Evolutionary conservation across 2,888 invertebrate genomes (phyloP).

Genomic region (Neoscelio sp.): DNA sequence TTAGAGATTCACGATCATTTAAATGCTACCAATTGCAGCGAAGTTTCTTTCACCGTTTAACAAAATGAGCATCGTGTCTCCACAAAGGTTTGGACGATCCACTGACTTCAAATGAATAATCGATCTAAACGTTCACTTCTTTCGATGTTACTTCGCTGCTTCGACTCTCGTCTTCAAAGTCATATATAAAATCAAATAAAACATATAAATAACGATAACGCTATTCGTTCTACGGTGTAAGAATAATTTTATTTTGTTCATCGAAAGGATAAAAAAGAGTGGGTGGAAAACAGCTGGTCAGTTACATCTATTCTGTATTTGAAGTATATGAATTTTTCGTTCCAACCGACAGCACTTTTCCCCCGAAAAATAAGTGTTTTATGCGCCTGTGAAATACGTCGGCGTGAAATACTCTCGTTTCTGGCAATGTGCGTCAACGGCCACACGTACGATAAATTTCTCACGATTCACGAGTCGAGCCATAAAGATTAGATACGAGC

Average conservation of each 20-base stretch:
- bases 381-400: conserved; percentile 65
- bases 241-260: conserved; percentile 60
- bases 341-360: conserved; percentile 52
- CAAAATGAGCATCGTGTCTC: conserved; percentile 2
- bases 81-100: conserved; percentile 33
- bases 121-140: conserved; percentile 15
- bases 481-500: conserved; percentile 69
- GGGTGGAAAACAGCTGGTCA: conserved; percentile 31
- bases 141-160: conserved; percentile 22
- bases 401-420: conserved; percentile 66
- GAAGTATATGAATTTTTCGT: conserved; percentile 66
- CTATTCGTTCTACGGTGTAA: conserved; percentile 39
- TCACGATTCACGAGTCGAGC: conserved; percentile 68
- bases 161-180: conserved; percentile 35
- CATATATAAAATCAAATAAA: conserved; percentile 20
- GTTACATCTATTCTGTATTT: conserved; percentile 63
- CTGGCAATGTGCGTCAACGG: conserved; percentile 67
- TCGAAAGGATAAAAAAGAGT: conserved; percentile 10
- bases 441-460: conserved; percentile 69
- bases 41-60: conserved; percentile 9
- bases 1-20: neutral
- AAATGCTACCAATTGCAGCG: neutral
- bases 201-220: conserved; percentile 12
- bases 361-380: conserved; percentile 67
- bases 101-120: conserved; percentile 43